Evolutionary conservation across 2,888 invertebrate genomes (phyloP).

Genomic region (Trichopoda pennipes): DNA sequence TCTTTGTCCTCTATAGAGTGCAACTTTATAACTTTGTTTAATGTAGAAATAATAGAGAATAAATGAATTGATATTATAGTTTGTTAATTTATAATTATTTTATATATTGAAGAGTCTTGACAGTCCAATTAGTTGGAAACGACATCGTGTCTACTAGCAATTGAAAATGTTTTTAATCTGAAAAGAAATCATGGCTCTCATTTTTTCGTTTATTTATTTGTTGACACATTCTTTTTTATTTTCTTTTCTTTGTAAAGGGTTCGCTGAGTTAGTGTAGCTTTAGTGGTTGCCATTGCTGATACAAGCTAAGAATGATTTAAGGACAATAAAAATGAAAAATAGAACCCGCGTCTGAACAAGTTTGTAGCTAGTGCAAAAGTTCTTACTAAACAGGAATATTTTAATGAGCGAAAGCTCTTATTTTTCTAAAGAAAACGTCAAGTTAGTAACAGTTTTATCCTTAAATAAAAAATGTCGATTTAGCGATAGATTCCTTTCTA

Average conservation of each 20-base stretch:
- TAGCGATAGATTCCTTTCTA: not conserved
- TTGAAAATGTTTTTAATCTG: not conserved
- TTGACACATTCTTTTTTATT: not conserved
- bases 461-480: too few relatives aligned
- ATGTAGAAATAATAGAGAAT: too few relatives aligned
- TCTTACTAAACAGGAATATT: too few relatives aligned
- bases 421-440: too few relatives aligned
- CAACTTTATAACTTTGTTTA: too few relatives aligned
- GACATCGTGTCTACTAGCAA: not conserved
- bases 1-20: too few relatives aligned
- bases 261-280: not conserved
- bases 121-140: not conserved
- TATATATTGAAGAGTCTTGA: too few relatives aligned
- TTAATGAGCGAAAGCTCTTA: too few relatives aligned
- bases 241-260: slow-evolving; percentile 29
- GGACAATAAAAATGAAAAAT: not conserved
- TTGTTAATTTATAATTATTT: not conserved
- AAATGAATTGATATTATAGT: not conserved
- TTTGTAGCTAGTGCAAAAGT: too few relatives aligned
- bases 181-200: slow-evolving; percentile 13
- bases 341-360: not conserved
- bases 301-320: not conserved
- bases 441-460: too few relatives aligned
- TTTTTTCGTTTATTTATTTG: not conserved
- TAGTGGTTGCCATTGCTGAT: not conserved